These are phyloP conservation scores for Pogonognathellus flavescens DNA, from an alignment of 1,140 invertebrate genomes.

Conservation along the genomic window DNA sequence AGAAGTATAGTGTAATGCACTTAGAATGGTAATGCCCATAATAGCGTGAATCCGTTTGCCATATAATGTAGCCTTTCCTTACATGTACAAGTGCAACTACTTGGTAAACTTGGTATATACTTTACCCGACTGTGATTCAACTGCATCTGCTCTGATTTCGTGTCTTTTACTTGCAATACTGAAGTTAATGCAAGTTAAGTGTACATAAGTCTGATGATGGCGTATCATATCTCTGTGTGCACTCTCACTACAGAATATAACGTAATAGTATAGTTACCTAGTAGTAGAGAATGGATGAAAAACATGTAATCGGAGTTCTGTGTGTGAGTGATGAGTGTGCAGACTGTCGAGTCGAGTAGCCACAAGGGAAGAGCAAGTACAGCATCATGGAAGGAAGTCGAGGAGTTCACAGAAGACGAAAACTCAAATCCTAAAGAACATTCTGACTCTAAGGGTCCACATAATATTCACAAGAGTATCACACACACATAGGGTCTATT, in stretches of 20 bases:
- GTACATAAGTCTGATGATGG: not conserved
- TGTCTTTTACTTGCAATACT: not conserved
- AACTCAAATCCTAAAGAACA: not conserved
- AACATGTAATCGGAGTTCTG: constrained; percentile 25
- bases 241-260: not conserved
- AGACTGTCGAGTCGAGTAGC: not conserved
- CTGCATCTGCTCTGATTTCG: constrained; percentile 7
- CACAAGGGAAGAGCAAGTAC: constrained; percentile 21
- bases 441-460: no score
- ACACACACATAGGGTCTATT: no score
- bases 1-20: not conserved
- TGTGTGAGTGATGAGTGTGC: constrained; percentile 38
- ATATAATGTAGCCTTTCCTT: not conserved
- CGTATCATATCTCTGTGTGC: constrained; percentile 1
- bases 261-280: constrained; percentile 1
- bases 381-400: constrained; percentile 4
- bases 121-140: not conserved
- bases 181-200: not conserved
- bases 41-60: constrained; percentile 40
- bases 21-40: constrained; percentile 38
- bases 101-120: no score
- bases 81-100: no score
- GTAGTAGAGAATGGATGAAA: not conserved
- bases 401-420: constrained; percentile 16
- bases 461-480: no score